Evolutionary conservation across 2,113 vertebrate species (phyloP).

Genomic region (Albula glossodonta): DNA sequence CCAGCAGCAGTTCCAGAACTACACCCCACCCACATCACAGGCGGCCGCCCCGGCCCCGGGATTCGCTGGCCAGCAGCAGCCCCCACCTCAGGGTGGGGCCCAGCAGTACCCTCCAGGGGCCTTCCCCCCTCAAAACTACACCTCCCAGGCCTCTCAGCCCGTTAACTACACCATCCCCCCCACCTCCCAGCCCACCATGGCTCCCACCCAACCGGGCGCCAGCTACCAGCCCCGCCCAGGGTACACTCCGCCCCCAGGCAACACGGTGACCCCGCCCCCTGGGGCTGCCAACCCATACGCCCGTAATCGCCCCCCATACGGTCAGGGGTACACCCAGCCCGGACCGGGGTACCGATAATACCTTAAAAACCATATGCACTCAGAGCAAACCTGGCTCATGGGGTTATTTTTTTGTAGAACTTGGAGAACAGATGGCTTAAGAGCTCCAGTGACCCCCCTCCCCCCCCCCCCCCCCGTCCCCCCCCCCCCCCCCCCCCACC

Average conservation of each 20-base stretch:
- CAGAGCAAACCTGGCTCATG: neutral
- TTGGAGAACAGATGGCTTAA: slow-evolving; percentile 38
- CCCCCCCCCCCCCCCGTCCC: too few relatives aligned
- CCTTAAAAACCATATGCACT: neutral
- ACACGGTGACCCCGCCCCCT: slow-evolving; percentile 83
- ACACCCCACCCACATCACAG: slow-evolving; percentile 67
- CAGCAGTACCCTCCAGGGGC: slow-evolving; percentile 73
- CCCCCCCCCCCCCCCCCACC: too few relatives aligned
- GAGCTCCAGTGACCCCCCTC: neutral
- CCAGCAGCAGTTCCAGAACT: slow-evolving; percentile 77
- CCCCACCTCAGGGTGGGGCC: slow-evolving; percentile 58
- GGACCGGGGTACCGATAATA: slow-evolving; percentile 95
- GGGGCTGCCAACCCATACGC: slow-evolving; percentile 88
- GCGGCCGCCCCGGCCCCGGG: slow-evolving; percentile 55
- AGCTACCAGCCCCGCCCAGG: slow-evolving; percentile 72
- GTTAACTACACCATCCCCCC: slow-evolving; percentile 42
- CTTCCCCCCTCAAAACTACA: slow-evolving; percentile 79
- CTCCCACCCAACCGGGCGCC: slow-evolving; percentile 59
- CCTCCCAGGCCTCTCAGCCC: slow-evolving; percentile 82
- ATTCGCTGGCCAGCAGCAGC: slow-evolving; percentile 70
- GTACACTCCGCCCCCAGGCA: slow-evolving; percentile 78
- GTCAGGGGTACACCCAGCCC: slow-evolving; percentile 90
- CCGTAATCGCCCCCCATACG: slow-evolving; percentile 87
- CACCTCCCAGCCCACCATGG: slow-evolving; percentile 69
- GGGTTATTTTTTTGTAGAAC: neutral